These are phyloP conservation scores for Molossus alvarezi DNA, from an alignment of 2,797 vertebrate genomes.

Conservation along the genomic window DNA sequence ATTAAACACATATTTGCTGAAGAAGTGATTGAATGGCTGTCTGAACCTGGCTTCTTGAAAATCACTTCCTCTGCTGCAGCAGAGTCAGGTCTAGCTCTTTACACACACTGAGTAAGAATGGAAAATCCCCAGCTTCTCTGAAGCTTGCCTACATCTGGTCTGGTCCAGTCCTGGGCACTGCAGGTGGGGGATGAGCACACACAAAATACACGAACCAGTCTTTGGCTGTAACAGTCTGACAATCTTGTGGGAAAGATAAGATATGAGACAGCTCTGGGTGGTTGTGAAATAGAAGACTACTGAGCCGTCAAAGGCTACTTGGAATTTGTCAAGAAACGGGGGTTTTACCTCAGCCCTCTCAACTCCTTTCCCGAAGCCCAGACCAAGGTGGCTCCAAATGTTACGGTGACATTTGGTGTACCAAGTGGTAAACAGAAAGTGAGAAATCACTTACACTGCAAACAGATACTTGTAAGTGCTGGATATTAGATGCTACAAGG, in stretches of 20 bases:
- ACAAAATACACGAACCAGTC: not conserved
- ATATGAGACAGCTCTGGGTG: not conserved
- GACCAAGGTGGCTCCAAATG: not conserved
- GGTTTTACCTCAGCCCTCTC: not conserved
- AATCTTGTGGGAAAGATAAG: not conserved
- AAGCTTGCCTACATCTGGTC: not conserved
- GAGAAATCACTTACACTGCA: not conserved
- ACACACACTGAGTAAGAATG: not conserved
- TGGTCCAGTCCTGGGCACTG: not conserved
- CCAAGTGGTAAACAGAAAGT: not conserved
- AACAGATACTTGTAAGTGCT: not conserved
- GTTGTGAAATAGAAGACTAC: not conserved
- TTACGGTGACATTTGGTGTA: not conserved
- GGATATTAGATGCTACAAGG: not conserved
- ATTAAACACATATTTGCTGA: constrained; percentile 5
- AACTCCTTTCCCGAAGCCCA: not conserved
- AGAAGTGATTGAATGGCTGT: not conserved
- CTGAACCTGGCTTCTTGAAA: not conserved
- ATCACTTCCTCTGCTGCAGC: not conserved
- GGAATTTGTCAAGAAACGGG: not conserved
- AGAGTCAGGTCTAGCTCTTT: not conserved
- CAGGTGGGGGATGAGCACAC: not conserved
- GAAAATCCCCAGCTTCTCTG: not conserved
- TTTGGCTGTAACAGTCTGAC: not conserved
- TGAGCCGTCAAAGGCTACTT: not conserved